Conservation (phyloP, 2,113 vertebrate species). For the Eurystomus gularis region DNA sequence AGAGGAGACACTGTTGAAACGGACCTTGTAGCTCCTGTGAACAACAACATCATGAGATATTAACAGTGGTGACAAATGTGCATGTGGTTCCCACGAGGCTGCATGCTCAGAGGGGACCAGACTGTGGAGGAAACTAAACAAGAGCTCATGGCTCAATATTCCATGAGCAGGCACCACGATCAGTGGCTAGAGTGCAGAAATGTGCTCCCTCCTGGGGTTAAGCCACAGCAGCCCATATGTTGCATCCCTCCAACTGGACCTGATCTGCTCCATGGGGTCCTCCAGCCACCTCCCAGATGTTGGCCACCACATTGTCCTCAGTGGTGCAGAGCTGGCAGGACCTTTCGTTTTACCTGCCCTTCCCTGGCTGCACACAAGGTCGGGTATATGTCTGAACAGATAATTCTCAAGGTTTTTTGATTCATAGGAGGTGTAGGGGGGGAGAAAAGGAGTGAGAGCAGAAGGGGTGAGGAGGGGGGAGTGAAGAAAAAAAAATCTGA, state of each 20-base stretch:
- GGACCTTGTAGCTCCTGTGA: constrained; percentile 94
- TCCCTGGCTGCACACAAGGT: background rate
- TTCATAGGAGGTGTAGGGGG: background rate
- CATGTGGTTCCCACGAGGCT: fast-evolving
- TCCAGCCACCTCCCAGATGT: background rate
- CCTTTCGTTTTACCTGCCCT: background rate
- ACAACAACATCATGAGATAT: background rate
- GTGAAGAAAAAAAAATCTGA: background rate
- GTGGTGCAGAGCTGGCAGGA: background rate
- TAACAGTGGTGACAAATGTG: fast-evolving
- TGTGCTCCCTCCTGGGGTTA: fast-evolving
- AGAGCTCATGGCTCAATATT: background rate
- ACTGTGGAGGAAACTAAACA: background rate
- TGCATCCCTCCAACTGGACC: background rate
- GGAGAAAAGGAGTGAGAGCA: background rate
- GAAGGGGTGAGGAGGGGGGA: background rate
- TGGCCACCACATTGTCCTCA: background rate
- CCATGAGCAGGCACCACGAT: fast-evolving
- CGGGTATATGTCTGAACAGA: background rate
- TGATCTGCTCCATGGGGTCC: background rate
- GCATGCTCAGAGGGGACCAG: fast-evolving
- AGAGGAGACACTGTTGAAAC: constrained; percentile 98
- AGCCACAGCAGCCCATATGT: fast-evolving
- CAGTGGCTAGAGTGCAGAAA: background rate
- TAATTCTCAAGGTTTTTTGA: background rate